Evolutionary conservation across 2,797 vertebrate species (phyloP), one percentile per base, ranked within the genome.

Genomic region (Phrynocephalus guinanensis): DNA sequence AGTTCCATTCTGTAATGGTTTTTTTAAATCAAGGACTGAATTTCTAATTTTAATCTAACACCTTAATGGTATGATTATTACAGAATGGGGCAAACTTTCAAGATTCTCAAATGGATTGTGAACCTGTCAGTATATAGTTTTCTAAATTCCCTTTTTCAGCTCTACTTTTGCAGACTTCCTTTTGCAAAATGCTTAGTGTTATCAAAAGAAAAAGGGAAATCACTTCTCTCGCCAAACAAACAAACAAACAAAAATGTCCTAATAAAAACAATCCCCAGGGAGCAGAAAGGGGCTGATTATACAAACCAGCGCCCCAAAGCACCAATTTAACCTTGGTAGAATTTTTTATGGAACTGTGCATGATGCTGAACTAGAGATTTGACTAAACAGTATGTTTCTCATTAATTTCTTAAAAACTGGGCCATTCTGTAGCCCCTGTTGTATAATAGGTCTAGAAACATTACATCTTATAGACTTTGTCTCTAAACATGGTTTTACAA

Each of bases 41-140:
- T 79, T 91, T 91, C 91, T 92, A 85, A 92, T 93, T 90, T 83
- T 90, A 92, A 88, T 89, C 22, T 67, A 91, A 22, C 73, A 81
- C 81, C 90, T 89, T 92, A 93, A 90, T 44, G 80, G 79, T 0
- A 0, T 79, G 89, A 88, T 93, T 84, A 85, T 88, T 68, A 72
- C 67, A 87, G 87, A 87, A 92, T 92, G 81, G 88, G 88, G n/a
- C 0, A 0, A 52, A n/a, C 16, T 93, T 75, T 72, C 66, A 82
- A 87, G 66, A 81, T 76, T 1, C 0, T 76, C 85, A 0, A 0
- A 68, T 84, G 86, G 22, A 18, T 63, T 63, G 16, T 30, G 24
- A 38, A 3, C 22, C 22, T 68, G 38, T 50, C 63, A 24, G 3
- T 70, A 44, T 48, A 79, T 68, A 56, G 33, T 33, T 86, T 11